phyloP scores from a whole-genome alignment of 2,113 vertebrate genomes.

The Dasyurus viverrinus region DNA sequence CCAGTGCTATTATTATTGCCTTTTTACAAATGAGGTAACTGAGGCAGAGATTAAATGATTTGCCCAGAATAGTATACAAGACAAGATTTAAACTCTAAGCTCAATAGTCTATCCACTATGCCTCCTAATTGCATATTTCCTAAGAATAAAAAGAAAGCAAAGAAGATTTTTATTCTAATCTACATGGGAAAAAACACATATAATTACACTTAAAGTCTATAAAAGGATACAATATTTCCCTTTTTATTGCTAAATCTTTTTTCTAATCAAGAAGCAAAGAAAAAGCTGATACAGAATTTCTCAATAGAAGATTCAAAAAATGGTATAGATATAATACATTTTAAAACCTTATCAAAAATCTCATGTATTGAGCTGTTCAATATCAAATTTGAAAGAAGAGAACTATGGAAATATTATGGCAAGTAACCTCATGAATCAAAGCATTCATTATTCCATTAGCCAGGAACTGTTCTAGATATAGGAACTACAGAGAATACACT shows the following conservation, averaged over 20 bases:
- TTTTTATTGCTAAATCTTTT: not conserved
- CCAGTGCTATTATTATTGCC: not conserved
- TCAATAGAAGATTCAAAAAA: not conserved
- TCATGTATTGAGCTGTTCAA: not conserved
- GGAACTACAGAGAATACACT: not conserved
- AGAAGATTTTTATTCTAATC: not conserved
- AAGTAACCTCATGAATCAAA: not conserved
- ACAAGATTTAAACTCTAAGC: not conserved
- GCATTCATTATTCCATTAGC: not conserved
- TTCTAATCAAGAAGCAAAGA: not conserved
- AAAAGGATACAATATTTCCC: not conserved
- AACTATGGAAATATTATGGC: not conserved
- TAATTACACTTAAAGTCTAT: not conserved
- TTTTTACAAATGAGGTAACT: not conserved
- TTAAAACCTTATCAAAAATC: not conserved
- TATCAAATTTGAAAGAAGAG: not conserved
- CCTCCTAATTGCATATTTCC: not conserved
- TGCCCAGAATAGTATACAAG: not conserved
- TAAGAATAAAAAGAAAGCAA: not conserved
- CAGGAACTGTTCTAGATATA: not conserved
- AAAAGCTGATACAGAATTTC: not conserved
- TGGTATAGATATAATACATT: not conserved
- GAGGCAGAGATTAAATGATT: not conserved
- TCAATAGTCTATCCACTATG: not conserved
- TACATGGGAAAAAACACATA: not conserved